Evolutionary conservation across 2,797 vertebrate genomes (phyloP).

Genomic region (Novumbra hubbsi): DNA sequence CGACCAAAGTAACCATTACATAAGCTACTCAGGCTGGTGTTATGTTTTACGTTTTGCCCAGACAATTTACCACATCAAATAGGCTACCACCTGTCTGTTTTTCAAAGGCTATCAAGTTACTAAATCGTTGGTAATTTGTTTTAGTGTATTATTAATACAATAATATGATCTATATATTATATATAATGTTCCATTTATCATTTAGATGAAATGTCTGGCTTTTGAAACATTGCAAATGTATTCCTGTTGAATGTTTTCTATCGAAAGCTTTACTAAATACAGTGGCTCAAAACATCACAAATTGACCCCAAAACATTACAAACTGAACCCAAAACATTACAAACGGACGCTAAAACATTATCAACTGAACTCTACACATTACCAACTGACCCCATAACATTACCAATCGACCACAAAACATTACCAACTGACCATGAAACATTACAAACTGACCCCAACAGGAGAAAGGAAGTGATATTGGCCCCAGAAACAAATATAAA

Average conservation of each 20-base stretch:
- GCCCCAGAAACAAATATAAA: neutral
- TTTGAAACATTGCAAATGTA: neutral
- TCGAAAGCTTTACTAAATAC: neutral
- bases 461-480: neutral
- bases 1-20: slow-evolving; percentile 7
- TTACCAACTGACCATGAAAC: no score
- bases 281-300: neutral
- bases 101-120: neutral
- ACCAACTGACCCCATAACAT: no score
- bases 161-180: neutral
- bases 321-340: no score
- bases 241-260: neutral
- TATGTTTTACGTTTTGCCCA: neutral
- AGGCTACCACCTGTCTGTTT: neutral
- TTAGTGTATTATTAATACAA: neutral
- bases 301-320: no score
- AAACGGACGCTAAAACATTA: no score
- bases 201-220: neutral
- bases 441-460: neutral
- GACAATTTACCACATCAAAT: neutral
- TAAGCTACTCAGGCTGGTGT: slow-evolving; percentile 13
- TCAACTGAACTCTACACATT: no score
- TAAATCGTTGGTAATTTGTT: neutral
- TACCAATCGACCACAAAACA: no score
- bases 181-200: neutral